Conservation (phyloP, 1,140 invertebrate genomes). For the Camponotus vicinus region DNA sequence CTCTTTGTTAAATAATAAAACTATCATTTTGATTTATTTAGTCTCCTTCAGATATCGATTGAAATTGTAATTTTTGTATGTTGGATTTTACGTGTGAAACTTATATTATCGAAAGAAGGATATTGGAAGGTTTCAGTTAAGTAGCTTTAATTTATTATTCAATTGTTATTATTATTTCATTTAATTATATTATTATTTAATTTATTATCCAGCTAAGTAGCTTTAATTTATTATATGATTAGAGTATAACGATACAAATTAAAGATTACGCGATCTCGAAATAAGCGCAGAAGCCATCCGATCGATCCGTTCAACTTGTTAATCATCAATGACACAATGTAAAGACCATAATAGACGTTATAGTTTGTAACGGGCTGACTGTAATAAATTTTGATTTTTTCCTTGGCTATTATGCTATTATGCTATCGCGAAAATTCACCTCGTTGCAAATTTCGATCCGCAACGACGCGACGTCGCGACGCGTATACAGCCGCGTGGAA, state of each 20-base stretch:
- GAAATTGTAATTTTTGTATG: not conserved
- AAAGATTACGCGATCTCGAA: not conserved
- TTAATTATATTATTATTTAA: no score
- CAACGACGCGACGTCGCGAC: constrained; percentile 1
- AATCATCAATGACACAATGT: not conserved
- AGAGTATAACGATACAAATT: not conserved
- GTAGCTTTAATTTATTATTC: not conserved
- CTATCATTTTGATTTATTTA: not conserved
- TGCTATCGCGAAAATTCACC: not conserved
- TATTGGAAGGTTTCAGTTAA: not conserved
- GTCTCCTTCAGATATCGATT: not conserved
- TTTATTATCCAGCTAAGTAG: not conserved
- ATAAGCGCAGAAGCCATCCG: not conserved
- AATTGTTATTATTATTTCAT: no score
- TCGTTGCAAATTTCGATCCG: not conserved
- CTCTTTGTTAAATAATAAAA: not conserved
- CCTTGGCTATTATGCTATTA: not conserved
- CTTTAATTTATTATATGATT: constrained; percentile 12
- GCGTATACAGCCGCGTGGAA: constrained; percentile 45
- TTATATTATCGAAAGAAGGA: not conserved
- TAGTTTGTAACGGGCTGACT: not conserved
- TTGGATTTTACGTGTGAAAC: not conserved
- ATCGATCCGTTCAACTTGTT: no score
- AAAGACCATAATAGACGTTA: not conserved
- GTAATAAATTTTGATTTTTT: not conserved